Conservation (phyloP, 2,113 vertebrate genomes). For the Formicarius rufipectus region DNA sequence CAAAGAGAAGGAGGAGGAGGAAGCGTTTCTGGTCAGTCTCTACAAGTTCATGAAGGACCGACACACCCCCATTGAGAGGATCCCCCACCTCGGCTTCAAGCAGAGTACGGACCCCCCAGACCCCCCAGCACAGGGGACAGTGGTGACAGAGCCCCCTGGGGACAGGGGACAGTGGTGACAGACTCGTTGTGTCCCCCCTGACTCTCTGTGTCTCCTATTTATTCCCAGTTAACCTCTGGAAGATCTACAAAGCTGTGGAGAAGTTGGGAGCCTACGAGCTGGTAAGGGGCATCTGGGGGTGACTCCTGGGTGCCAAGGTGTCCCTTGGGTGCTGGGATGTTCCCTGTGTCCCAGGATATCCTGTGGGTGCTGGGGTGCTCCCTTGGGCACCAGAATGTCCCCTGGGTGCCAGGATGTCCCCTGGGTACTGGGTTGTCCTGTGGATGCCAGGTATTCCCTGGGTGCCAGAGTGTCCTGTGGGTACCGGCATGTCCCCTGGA, state of each 20-base stretch:
- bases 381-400: background rate
- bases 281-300: slow-evolving; percentile 66
- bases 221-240: slow-evolving; percentile 90
- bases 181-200: fast-evolving
- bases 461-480: background rate
- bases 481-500: background rate
- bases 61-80: slow-evolving; percentile 90
- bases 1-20: slow-evolving; percentile 83
- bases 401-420: background rate
- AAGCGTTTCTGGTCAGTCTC: slow-evolving; percentile 84
- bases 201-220: background rate
- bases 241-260: slow-evolving; percentile 92
- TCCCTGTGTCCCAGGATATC: background rate
- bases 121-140: background rate
- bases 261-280: slow-evolving; percentile 92
- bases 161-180: background rate
- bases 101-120: slow-evolving; percentile 77
- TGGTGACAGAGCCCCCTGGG: no score
- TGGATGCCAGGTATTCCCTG: background rate
- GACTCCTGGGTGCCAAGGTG: background rate
- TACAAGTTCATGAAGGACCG: slow-evolving; percentile 93
- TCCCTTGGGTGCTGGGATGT: background rate
- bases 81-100: slow-evolving; percentile 95
- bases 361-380: background rate
- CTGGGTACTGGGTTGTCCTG: background rate